Percentiles rank a stretch among this genome's conserved stretches.
Conservation (phyloP, 2,797 vertebrate genomes). For the Chaetodon trifasciatus region DNA sequence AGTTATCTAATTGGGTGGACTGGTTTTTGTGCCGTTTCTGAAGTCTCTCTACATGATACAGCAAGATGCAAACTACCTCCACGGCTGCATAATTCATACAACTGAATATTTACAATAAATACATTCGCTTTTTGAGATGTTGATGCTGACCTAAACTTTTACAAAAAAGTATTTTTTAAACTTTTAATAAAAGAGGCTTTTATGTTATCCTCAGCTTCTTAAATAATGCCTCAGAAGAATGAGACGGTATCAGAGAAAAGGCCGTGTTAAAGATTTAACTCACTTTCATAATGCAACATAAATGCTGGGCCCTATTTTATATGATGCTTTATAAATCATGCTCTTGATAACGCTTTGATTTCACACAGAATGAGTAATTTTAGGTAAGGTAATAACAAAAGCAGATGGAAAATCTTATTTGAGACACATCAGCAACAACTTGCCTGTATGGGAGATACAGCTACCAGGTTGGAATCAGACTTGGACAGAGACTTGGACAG, state of each 20-base stretch:
- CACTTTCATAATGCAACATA: neutral
- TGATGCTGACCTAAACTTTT: slow-evolving; percentile 6
- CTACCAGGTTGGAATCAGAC: slow-evolving; percentile 95
- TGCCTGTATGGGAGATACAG: slow-evolving; percentile 89
- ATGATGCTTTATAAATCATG: neutral
- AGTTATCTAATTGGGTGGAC: slow-evolving; percentile 54
- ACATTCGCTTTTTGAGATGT: slow-evolving; percentile 7
- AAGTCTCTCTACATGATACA: slow-evolving; percentile 49
- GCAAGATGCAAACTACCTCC: slow-evolving; percentile 45
- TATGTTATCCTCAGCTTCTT: neutral
- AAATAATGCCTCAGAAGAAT: slow-evolving; percentile 4
- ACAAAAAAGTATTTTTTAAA: neutral
- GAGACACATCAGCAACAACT: neutral
- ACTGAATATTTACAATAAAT: slow-evolving; percentile 43
- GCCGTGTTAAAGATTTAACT: neutral
- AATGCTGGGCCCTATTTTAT: neutral
- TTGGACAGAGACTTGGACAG: slow-evolving; percentile 94
- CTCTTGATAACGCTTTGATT: neutral
- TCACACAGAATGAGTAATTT: neutral
- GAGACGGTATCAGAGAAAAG: neutral
- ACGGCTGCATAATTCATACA: slow-evolving; percentile 32
- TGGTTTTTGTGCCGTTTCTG: slow-evolving; percentile 50
- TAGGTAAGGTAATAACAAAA: neutral
- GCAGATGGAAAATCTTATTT: neutral
- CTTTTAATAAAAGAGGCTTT: slow-evolving; percentile 12